A percentile compares a stretch with the other conserved stretches of the same genome.
Conservation (phyloP, 1,140 invertebrate genomes). For the Zaprionus inermis region DNA sequence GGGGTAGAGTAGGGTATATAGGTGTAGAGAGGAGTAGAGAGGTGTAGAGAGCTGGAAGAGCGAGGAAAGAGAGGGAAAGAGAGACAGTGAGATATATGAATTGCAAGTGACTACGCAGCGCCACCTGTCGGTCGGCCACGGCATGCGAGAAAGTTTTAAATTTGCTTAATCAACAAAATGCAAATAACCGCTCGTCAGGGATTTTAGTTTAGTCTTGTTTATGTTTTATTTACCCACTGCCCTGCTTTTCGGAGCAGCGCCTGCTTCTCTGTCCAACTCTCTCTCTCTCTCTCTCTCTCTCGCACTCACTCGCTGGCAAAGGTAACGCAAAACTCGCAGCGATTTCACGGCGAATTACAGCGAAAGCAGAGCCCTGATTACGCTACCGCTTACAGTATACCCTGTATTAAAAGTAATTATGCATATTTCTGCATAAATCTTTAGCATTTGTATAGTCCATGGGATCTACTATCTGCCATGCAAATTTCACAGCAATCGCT, state of each 20-base stretch:
- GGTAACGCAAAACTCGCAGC: constrained; percentile 9
- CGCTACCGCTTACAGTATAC: constrained; percentile 1
- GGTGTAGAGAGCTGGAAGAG: too few relatives aligned
- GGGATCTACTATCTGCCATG: neutral
- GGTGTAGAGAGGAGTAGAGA: too few relatives aligned
- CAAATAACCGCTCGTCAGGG: constrained; percentile 59
- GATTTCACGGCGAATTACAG: constrained; percentile 4
- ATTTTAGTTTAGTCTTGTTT: constrained; percentile 57
- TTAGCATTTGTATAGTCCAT: neutral
- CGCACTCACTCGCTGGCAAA: neutral
- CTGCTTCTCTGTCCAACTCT: neutral
- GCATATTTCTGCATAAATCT: neutral
- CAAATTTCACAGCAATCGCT: neutral
- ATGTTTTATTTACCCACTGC: constrained; percentile 43
- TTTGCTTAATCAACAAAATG: constrained; percentile 66
- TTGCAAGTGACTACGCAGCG: constrained; percentile 26
- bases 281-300: neutral
- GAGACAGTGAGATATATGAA: constrained; percentile 9
- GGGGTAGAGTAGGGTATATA: too few relatives aligned
- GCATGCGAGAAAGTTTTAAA: constrained; percentile 51
- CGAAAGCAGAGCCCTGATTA: constrained; percentile 5
- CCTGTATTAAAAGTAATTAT: neutral
- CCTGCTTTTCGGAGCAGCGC: neutral
- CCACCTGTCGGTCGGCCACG: constrained; percentile 39
- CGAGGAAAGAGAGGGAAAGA: too few relatives aligned